Percentiles rank a stretch among this genome's conserved stretches.
Evolutionary conservation across 1,140 invertebrate genomes (phyloP).

Genomic region (Rhopalosiphum padi): DNA sequence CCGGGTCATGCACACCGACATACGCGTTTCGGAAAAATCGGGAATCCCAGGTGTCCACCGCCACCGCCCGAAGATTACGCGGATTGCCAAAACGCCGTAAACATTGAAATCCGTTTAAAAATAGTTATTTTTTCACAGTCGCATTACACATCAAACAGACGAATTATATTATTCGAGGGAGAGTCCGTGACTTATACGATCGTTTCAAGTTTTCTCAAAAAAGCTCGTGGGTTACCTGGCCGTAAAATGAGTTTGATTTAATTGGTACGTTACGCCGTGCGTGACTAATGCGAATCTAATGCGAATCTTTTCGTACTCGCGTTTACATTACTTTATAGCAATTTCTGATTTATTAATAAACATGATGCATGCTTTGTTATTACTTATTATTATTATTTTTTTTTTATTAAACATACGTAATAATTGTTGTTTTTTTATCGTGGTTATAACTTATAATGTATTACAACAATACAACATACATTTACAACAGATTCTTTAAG

Average conservation of each 20-base stretch:
- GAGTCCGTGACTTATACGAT: not conserved
- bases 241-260: not conserved
- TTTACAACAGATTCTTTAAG: not conserved
- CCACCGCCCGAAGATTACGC: not conserved
- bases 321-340: not conserved
- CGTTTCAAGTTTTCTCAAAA: not conserved
- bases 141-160: not conserved
- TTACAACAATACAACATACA: not conserved
- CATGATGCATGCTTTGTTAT: not conserved
- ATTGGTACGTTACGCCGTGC: not conserved
- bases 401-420: not conserved
- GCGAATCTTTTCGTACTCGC: not conserved
- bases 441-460: not conserved
- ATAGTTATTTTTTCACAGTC: not conserved
- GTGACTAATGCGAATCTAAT: constrained; percentile 5
- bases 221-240: not conserved
- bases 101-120: constrained; percentile 33
- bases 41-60: not conserved
- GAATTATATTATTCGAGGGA: not conserved
- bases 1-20: not conserved
- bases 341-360: constrained; percentile 12
- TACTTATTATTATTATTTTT: not conserved
- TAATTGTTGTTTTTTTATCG: not conserved
- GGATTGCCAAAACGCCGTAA: not conserved
- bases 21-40: not conserved